Evolutionary conservation across 2,888 invertebrate genomes (phyloP), one percentile per base, ranked within the genome.

Genomic region (Iselma pallidipennis): DNA sequence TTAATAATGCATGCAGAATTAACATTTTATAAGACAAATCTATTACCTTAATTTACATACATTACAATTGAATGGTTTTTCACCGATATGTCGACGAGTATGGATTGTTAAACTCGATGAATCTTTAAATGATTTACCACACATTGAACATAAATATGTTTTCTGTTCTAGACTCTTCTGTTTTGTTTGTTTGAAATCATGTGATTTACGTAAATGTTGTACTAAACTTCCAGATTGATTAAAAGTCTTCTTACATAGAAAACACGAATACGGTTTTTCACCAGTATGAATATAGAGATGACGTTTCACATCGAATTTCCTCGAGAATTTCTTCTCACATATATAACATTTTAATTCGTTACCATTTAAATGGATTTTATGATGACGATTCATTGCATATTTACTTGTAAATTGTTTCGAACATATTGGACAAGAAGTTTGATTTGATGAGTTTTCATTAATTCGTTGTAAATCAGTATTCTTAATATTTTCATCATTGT

Each of bases 101-200:
- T 78, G 78, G 16, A 75, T 67, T 6, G 73, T 76, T 61, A 77
- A 70, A 55, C 71, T 73, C 10, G 70, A 71, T n/a, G 71, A 72
- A 59, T 74, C 71, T 52, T 71, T 72, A 51, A 77, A 78, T 23
- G 71, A 71, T 68, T 74, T 77, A 19, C 77, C 77, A 68, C 78
- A 78, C 9, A 72, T 71, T 21, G 71, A 69, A 65, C 77, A 78
- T 52, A 78, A 61, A 69, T 76, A 66, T 21, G 67, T 66, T 42
- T 65, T 71, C 7, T 66, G 59, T 48, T 65, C 64, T 29, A 58
- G 60, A 19, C 57, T 59, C 16, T 33, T 55, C 25, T 60, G 59
- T 49, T 64, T 65, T 9, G 52, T 0, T 10, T 53, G 48, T 54
- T 61, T 60, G 49, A 66, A 68, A 23, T 69, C 67, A 37, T 66